phyloP scores from a whole-genome alignment of 2,113 vertebrate genomes.

The Cinclus mexicanus region DNA sequence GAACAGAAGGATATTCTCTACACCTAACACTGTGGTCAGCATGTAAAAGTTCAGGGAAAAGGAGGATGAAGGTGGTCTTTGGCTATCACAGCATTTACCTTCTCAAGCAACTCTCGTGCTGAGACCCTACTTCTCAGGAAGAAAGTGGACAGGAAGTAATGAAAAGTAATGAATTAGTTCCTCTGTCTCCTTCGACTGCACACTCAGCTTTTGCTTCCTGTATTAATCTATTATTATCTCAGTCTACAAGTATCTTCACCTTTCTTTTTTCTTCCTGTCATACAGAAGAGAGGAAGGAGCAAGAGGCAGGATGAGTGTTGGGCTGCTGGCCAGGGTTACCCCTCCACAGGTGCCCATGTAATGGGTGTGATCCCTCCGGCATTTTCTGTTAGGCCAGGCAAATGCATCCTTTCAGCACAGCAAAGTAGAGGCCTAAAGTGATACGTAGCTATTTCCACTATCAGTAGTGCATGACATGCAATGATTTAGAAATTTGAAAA shows the following conservation, averaged over 20 bases:
- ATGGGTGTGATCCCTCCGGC: neutral
- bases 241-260: neutral
- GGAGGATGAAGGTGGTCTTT: neutral
- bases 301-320: neutral
- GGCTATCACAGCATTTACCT: neutral
- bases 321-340: neutral
- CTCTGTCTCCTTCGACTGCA: neutral
- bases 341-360: neutral
- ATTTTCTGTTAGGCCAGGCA: neutral
- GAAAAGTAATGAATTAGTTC: neutral
- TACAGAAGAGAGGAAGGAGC: fast-evolving
- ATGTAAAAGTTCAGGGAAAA: neutral
- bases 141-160: neutral
- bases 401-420: neutral
- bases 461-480: neutral
- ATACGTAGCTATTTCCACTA: neutral
- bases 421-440: neutral
- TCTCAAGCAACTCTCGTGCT: neutral
- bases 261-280: neutral
- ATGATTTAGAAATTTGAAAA: neutral
- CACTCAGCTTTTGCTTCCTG: neutral
- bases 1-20: neutral
- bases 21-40: fast-evolving
- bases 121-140: neutral
- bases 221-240: neutral